These are phyloP conservation scores for Lamprotornis superbus DNA, from an alignment of 2,113 vertebrate genomes.

Conservation along the genomic window DNA sequence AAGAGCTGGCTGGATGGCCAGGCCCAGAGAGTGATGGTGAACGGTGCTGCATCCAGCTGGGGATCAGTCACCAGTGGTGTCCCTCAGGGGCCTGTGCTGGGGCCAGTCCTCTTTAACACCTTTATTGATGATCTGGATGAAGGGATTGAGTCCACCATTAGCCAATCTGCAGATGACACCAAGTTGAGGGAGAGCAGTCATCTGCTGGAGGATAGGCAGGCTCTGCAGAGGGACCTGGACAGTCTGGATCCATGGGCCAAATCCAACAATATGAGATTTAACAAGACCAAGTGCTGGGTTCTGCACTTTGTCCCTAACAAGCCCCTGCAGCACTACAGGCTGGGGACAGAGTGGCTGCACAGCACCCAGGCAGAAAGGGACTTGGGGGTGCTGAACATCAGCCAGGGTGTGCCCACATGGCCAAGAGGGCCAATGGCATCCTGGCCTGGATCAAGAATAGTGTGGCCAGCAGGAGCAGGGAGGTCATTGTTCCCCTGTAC, in stretches of 20 bases:
- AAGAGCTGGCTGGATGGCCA: rapidly evolving
- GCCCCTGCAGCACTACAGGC: rapidly evolving
- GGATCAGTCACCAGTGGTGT: rapidly evolving
- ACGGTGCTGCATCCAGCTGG: not conserved
- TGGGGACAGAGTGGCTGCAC: not conserved
- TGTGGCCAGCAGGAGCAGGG: not conserved
- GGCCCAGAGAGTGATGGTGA: not conserved
- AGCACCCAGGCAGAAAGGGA: rapidly evolving
- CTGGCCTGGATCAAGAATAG: not conserved
- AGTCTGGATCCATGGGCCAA: rapidly evolving
- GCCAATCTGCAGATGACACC: not conserved
- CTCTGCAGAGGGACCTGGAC: not conserved
- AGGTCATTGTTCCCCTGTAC: rapidly evolving
- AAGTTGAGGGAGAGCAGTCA: rapidly evolving
- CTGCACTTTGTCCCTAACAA: not conserved
- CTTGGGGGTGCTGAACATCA: rapidly evolving
- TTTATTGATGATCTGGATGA: not conserved
- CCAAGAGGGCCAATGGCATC: rapidly evolving
- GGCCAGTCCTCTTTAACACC: not conserved
- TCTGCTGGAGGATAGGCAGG: not conserved
- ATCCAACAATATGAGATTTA: rapidly evolving
- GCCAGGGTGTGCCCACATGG: not conserved
- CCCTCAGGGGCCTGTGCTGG: rapidly evolving
- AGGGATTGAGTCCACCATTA: not conserved
- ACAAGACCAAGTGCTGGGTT: rapidly evolving